Conservation (phyloP, 2,888 invertebrate species). For the Alitta virens region DNA sequence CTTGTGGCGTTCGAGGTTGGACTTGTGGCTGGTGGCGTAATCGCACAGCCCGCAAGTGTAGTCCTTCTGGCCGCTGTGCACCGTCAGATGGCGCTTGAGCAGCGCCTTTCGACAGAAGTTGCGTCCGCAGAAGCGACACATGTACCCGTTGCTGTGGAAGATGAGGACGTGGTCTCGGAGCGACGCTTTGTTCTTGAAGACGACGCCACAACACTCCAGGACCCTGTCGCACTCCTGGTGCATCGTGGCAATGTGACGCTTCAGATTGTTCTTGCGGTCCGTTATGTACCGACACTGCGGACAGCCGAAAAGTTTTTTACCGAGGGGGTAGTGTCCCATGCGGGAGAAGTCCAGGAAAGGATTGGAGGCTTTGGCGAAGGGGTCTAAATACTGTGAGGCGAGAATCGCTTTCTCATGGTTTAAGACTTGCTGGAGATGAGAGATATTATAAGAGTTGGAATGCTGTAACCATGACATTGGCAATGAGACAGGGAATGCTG, state of each 20-base stretch:
- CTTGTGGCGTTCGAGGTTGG: conserved; percentile 57
- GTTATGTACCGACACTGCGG: conserved; percentile 51
- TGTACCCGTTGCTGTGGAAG: conserved; percentile 55
- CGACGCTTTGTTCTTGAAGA: conserved; percentile 55
- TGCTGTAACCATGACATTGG: conserved; percentile 11
- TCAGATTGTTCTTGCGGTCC: conserved; percentile 56
- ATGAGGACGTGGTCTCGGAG: conserved; percentile 54
- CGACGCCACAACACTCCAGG: conserved; percentile 53
- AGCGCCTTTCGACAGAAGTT: conserved; percentile 58
- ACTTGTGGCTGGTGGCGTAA: conserved; percentile 59
- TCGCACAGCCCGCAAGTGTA: conserved; percentile 55
- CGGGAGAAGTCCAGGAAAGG: conserved; percentile 13
- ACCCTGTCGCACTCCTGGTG: conserved; percentile 47
- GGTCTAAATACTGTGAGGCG: conserved; percentile 13
- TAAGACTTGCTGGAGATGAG: conserved; percentile 4
- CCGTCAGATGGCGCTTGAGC: conserved; percentile 56
- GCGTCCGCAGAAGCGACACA: conserved; percentile 53
- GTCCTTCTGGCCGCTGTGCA: conserved; percentile 58
- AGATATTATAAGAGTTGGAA: conserved; percentile 9
- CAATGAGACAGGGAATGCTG: conserved; percentile 15
- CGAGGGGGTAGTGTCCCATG: conserved; percentile 18
- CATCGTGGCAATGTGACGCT: conserved; percentile 57
- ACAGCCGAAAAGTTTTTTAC: conserved; percentile 39
- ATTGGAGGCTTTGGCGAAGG: conserved; percentile 13
- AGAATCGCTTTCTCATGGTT: conserved; percentile 10